Base-by-base conservation (phyloP, 2,888 invertebrate species). In the Fragum whitleyi region DNA sequence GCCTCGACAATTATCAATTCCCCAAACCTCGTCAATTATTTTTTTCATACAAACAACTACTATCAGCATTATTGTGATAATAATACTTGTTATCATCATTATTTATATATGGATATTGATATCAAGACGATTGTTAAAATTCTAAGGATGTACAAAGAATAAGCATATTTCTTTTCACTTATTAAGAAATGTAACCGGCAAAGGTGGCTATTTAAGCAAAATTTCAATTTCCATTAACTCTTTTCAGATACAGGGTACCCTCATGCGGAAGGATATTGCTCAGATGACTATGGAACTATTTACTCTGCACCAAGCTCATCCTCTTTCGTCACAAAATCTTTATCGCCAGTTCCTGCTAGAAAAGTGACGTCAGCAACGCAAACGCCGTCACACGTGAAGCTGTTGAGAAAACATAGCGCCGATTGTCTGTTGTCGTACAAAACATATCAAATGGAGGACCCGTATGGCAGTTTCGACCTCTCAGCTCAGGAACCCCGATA, bases 371-470 rank as follows among this genome's bases (percentile, higher is more conserved):
- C 89, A 71, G 87, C 89, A 47, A 89, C 90, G n/a, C 91, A 91
- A 73, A 88, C 91, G 3, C 84, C 86, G n/a, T 79, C 81, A 57
- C 81, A 83, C 53, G 72, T 82, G 28, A 85, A 87, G 62, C 75
- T 88, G 51, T 69, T 87, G 14, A 86, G 91, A 23, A 92, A 92
- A 67, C 88, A 89, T 72, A 91, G 91, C 79, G 89, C 91, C 2
- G 92, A 91, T 75, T 90, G 91, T 59, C 80, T 90, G 57, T 79
- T 90, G 61, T 89, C 89, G 57, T 90, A 90, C 75, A 86, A 89
- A 75, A 92, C 91, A 86, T 91, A 91, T 88, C 90, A 91, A 81
- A 87, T 90, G 86, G 90, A 91, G 29, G 85, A 86, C 47, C 78
- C 86, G 9, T 80, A 82, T 57, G 86, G 76, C 74, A 67, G 61